These are phyloP conservation scores for Sarcoramphus papa DNA, from an alignment of 2,797 vertebrate species.

Conservation along the genomic window DNA sequence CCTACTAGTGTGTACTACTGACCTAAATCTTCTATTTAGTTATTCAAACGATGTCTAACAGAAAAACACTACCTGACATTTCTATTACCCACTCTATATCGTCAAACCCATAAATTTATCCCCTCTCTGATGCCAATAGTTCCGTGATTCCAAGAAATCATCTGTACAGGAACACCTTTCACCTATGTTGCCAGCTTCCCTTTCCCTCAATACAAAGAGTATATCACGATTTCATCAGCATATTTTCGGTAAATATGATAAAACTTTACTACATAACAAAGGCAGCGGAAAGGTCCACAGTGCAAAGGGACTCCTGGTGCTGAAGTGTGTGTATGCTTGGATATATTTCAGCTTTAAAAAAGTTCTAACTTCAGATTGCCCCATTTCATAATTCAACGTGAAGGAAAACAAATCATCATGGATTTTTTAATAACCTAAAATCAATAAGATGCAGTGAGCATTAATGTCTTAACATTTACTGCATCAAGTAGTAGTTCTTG, in stretches of 20 bases:
- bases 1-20: neutral
- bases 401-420: neutral
- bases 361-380: neutral
- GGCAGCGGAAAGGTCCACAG: neutral
- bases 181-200: neutral
- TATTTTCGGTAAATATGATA: neutral
- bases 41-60: slow-evolving; percentile 1
- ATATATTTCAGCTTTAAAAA: neutral
- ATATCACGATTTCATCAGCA: neutral
- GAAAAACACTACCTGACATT: slow-evolving; percentile 25
- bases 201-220: neutral
- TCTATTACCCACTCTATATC: neutral
- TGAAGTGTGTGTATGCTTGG: neutral
- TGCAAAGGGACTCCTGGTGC: neutral
- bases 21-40: neutral
- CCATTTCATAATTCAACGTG: neutral
- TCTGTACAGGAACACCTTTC: neutral
- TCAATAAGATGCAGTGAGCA: neutral
- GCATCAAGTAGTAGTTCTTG: neutral
- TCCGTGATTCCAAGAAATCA: neutral
- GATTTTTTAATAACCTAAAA: slow-evolving; percentile 32
- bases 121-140: neutral
- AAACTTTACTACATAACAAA: neutral
- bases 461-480: neutral
- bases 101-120: slow-evolving; percentile 3